Percentiles rank a stretch among this genome's conserved stretches.
Evolutionary conservation across 2,113 vertebrate species (phyloP).

Genomic region (Empidonax alnorum): DNA sequence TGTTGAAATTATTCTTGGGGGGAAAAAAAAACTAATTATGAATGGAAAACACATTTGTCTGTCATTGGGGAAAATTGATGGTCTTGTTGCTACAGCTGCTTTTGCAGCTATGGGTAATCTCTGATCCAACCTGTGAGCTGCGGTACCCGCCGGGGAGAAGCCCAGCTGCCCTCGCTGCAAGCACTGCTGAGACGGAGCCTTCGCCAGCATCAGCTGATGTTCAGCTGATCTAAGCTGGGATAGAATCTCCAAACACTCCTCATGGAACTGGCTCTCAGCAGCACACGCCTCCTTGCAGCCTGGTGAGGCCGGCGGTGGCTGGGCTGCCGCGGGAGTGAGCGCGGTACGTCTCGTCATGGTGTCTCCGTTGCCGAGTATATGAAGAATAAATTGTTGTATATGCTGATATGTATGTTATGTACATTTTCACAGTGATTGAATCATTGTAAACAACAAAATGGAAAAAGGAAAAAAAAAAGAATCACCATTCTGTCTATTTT

Average conservation of each 20-base stretch:
- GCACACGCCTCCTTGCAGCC: slow-evolving; percentile 30
- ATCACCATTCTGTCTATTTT: slow-evolving; percentile 82
- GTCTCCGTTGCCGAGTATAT: slow-evolving; percentile 75
- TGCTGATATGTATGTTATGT: slow-evolving; percentile 83
- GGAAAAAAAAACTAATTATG: slow-evolving; percentile 42
- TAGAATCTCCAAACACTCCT: slow-evolving; percentile 15
- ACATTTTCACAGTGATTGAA: slow-evolving; percentile 84
- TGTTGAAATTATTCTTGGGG: slow-evolving; percentile 67
- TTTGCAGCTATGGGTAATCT: slow-evolving; percentile 62
- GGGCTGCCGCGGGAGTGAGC: slow-evolving; percentile 58
- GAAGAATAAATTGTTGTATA: slow-evolving; percentile 82
- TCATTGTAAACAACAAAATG: slow-evolving; percentile 75
- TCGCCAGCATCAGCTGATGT: slow-evolving; percentile 45
- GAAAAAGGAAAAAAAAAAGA: slow-evolving; percentile 36
- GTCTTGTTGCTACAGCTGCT: slow-evolving; percentile 69
- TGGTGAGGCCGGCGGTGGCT: background rate
- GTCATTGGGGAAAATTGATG: slow-evolving; percentile 70
- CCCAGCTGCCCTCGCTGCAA: background rate
- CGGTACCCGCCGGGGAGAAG: slow-evolving; percentile 54
- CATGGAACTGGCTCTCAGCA: slow-evolving; percentile 47
- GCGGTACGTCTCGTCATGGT: slow-evolving; percentile 70
- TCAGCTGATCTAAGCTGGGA: slow-evolving; percentile 69
- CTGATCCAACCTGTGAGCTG: slow-evolving; percentile 59
- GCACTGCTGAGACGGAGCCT: slow-evolving; percentile 46
- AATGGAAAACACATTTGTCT: slow-evolving; percentile 77